These are phyloP conservation scores for Phyllostomus hastatus DNA, from an alignment of 2,113 vertebrate species.

Conservation along the genomic window DNA sequence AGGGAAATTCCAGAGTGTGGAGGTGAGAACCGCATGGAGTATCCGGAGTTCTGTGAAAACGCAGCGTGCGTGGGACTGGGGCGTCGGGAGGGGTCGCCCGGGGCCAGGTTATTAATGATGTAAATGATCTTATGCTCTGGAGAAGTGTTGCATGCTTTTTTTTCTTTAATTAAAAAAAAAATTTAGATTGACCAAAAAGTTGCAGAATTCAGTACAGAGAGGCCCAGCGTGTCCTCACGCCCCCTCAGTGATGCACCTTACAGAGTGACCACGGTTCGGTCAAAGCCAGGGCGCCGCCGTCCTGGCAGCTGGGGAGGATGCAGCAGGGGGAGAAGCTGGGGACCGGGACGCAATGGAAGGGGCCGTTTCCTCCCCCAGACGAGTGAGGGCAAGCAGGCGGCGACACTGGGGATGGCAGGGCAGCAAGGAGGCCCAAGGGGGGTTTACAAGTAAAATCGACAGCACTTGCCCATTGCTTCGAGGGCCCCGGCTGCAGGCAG, in stretches of 20 bases:
- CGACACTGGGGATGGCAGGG: not conserved
- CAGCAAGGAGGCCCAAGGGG: fast-evolving
- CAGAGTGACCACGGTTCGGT: fast-evolving
- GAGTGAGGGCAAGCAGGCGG: too few species aligned
- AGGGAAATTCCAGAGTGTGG: not conserved
- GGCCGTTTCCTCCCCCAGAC: not conserved
- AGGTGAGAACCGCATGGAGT: fast-evolving
- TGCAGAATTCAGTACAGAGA: not conserved
- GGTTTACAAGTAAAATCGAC: not conserved
- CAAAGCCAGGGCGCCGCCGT: not conserved
- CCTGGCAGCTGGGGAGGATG: not conserved
- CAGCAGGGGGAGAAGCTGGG: not conserved
- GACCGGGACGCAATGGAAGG: fast-evolving
- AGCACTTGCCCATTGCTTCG: not conserved
- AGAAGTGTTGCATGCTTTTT: not conserved
- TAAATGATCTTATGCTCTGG: not conserved
- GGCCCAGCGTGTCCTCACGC: too few species aligned
- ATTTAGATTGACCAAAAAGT: not conserved
- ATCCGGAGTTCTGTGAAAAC: fast-evolving
- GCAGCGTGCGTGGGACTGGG: fast-evolving
- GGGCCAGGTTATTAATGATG: not conserved
- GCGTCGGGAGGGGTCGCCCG: fast-evolving
- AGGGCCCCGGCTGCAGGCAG: fast-evolving
- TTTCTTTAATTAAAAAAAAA: not conserved
- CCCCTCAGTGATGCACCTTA: fast-evolving